Percentiles rank a stretch among this genome's conserved stretches.
These are phyloP conservation scores for Liparis tanakae DNA, from an alignment of 2,797 vertebrate species.

Conservation along the genomic window DNA sequence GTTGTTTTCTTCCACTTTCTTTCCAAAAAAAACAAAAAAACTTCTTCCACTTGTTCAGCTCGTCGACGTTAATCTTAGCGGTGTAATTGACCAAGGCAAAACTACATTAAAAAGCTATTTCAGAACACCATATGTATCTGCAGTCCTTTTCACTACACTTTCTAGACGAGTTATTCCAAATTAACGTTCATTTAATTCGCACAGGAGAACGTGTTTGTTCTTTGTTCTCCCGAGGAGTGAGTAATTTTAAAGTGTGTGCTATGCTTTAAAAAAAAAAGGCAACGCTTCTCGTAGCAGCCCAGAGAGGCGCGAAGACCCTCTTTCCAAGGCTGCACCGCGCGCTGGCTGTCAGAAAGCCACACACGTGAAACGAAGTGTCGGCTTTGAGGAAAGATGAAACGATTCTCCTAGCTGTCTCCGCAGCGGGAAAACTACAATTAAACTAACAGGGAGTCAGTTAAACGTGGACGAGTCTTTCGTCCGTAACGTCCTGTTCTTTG, in stretches of 20 bases:
- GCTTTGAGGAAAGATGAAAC: background rate
- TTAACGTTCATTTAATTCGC: background rate
- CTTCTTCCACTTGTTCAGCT: constrained; percentile 27
- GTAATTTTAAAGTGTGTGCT: background rate
- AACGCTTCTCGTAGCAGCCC: background rate
- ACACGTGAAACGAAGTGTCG: constrained; percentile 25
- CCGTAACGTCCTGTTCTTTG: constrained; percentile 5
- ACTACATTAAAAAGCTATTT: background rate
- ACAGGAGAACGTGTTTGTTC: too few species aligned
- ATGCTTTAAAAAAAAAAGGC: background rate
- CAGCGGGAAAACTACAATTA: background rate
- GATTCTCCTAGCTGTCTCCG: background rate
- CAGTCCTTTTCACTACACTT: constrained; percentile 20
- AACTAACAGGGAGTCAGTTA: constrained; percentile 14
- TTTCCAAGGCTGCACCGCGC: constrained; percentile 27
- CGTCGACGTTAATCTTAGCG: background rate
- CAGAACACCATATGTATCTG: background rate
- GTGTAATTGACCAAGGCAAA: background rate
- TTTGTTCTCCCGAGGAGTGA: background rate
- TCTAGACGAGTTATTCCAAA: constrained; percentile 3
- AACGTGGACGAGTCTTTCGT: background rate
- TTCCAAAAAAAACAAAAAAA: constrained; percentile 28
- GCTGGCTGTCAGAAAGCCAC: constrained; percentile 21
- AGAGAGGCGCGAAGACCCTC: background rate
- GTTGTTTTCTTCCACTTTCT: constrained; percentile 41